Base-by-base conservation (phyloP, 2,797 vertebrate genomes). In the Triplophysa bombifrons region DNA sequence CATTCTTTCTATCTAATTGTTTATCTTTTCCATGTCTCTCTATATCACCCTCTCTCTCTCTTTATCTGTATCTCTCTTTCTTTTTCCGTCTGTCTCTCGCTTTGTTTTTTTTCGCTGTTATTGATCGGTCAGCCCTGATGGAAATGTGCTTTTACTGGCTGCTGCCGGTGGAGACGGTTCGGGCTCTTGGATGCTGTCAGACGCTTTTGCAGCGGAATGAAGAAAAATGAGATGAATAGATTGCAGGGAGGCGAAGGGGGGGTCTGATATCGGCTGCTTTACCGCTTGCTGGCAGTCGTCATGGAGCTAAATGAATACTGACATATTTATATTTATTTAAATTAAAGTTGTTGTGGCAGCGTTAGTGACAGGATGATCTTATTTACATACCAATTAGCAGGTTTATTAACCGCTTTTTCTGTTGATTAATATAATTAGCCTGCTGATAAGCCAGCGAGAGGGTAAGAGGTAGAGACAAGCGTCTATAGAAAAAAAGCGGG, bases 371-470 rank as follows among this genome's bases (percentile, higher is more conserved):
- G 85, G 84, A 85, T 80, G 75, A 84, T 82, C 85, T 85, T 89
- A 89, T 89, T 89, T 89, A 88, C 86, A 89, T 87, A 87, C 41
- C 86, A 86, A 87, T 89, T 88, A 89, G 84, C 72, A 81, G 85
- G 84, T 85, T 86, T 88, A 87, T 85, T 88, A 86, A 86, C 38
- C 78, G 51, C 78, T 83, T 85, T 88, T 85, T 77, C 73, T 81
- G 65, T 84, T 87, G 85, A 88, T 89, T 89, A 88, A 88, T 87
- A 82, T 88, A 87, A 88, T 89, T 84, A 86, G 85, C 46, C 68
- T 85, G 81, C 77, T 86, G 84, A 85, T 86, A 86, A 86, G 84
- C 65, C 79, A 69, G 74, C 64, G 80, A 72, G 78, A 67, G 76
- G 51, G 81, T 68, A 61, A 44, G 82, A 30, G 74, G 12, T 60